These are phyloP conservation scores for Trachelus tabidus DNA, from an alignment of 2,888 invertebrate species.

Conservation along the genomic window DNA sequence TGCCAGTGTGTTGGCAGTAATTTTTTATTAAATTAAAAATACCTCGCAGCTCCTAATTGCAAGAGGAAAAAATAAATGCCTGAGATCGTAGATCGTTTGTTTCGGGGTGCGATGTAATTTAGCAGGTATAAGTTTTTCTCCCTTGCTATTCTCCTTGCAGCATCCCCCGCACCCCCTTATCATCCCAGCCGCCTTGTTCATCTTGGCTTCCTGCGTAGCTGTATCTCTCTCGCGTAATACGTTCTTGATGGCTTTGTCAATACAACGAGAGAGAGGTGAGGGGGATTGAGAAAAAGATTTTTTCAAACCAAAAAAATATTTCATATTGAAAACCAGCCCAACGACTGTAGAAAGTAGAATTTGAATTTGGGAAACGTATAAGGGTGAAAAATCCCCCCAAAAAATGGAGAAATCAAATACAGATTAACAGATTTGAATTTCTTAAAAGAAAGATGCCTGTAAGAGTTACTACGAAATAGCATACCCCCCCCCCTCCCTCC, in stretches of 20 bases:
- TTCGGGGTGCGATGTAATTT: conserved; percentile 9
- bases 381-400: too few species aligned
- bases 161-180: not conserved
- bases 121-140: not conserved
- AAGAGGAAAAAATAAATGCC: not conserved
- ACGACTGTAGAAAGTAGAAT: too few species aligned
- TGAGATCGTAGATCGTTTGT: conserved; percentile 3
- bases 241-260: conserved; percentile 22
- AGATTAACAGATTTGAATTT: too few species aligned
- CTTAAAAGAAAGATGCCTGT: not conserved
- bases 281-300: not conserved
- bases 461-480: not conserved
- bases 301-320: not conserved
- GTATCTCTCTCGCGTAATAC: conserved; percentile 10
- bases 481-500: not conserved
- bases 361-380: too few species aligned
- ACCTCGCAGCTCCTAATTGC: not conserved
- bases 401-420: not conserved
- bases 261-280: not conserved
- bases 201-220: not conserved
- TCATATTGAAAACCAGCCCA: not conserved
- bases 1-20: not conserved
- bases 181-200: not conserved
- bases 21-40: not conserved
- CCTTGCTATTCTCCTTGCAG: not conserved